phyloP scores from a whole-genome alignment of 2,113 vertebrate species.

The Mastomys natalensis region DNA sequence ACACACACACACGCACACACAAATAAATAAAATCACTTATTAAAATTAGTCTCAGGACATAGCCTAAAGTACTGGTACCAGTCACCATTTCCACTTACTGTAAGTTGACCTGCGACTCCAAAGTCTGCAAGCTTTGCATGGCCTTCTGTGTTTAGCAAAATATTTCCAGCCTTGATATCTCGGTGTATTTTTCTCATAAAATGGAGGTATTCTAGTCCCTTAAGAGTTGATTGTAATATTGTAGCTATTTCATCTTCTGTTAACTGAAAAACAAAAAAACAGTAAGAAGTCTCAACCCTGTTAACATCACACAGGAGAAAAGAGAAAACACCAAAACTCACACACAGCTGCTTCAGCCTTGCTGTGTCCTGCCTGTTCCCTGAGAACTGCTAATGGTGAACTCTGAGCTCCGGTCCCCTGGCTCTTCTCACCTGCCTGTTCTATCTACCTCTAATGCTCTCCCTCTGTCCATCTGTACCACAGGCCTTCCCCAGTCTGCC shows the following conservation, averaged over 20 bases:
- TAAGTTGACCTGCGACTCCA: constrained; percentile 96
- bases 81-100: constrained; percentile 87
- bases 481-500: not conserved
- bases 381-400: no score
- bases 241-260: constrained; percentile 95
- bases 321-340: not conserved
- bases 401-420: not conserved
- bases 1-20: not conserved
- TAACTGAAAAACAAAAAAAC: constrained; percentile 86
- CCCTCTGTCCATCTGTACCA: not conserved
- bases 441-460: not conserved
- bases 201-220: constrained; percentile 96
- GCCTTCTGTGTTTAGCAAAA: constrained; percentile 95
- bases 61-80: not conserved
- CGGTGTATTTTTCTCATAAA: constrained; percentile 99
- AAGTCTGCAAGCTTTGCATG: constrained; percentile 98
- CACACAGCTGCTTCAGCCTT: not conserved
- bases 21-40: not conserved
- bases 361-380: not conserved
- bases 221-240: constrained; percentile 94
- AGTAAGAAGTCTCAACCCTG: constrained; percentile 42
- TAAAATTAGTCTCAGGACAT: not conserved
- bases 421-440: not conserved
- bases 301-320: not conserved
- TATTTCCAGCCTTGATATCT: constrained; percentile 98